Evolutionary conservation across 2,888 invertebrate species (phyloP).

Genomic region (Mythimna impura): DNA sequence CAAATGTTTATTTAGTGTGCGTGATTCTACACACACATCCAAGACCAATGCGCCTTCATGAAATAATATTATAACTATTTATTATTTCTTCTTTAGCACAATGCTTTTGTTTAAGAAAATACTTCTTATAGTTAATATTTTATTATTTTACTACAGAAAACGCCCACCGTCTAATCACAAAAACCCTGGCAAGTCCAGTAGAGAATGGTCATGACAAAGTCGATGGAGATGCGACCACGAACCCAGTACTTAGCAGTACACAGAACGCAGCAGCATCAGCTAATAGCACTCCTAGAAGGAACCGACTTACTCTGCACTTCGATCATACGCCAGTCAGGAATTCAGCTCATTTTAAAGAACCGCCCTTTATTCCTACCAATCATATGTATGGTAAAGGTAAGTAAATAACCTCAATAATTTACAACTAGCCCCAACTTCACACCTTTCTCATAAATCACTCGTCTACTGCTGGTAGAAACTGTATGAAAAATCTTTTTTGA

Average conservation of each 20-base stretch:
- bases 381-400: slow-evolving; percentile 84
- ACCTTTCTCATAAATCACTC: no score
- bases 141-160: slow-evolving; percentile 91
- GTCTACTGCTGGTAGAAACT: no score
- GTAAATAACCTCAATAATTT: slow-evolving; percentile 21
- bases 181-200: slow-evolving; percentile 80
- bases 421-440: neutral
- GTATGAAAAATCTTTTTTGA: no score
- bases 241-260: slow-evolving; percentile 66
- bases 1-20: no score
- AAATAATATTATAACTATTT: no score
- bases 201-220: slow-evolving; percentile 83
- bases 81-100: no score
- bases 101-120: no score
- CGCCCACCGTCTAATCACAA: slow-evolving; percentile 92
- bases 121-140: no score
- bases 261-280: slow-evolving; percentile 80
- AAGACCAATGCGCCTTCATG: no score
- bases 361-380: slow-evolving; percentile 82
- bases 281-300: slow-evolving; percentile 89
- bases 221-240: slow-evolving; percentile 77
- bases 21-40: no score
- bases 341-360: slow-evolving; percentile 94
- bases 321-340: slow-evolving; percentile 93
- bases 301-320: slow-evolving; percentile 93